These are phyloP conservation scores for Beroe forskalii DNA, from an alignment of 37 sponge, comb jelly and placozoan genomes.

Conservation along the genomic window DNA sequence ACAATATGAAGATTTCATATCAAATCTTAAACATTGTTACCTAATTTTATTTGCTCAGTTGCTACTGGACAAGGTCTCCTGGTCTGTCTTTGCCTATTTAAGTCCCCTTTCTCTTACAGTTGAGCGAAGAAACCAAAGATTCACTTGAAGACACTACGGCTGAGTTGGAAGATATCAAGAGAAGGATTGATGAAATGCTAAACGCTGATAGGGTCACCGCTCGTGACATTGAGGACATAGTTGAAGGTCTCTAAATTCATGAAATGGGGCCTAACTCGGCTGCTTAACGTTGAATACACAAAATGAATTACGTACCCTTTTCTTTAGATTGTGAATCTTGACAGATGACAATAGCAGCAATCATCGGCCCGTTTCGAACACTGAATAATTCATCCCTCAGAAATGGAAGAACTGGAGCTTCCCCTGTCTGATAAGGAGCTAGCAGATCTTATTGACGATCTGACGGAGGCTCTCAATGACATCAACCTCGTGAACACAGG, in stretches of 20 bases:
- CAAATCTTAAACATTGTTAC: no score
- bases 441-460: constrained; percentile 34
- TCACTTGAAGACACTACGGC: neutral
- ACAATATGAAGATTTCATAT: no score
- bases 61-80: no score
- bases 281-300: no score
- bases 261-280: neutral
- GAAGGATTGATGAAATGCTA: neutral
- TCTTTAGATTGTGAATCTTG: no score
- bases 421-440: constrained; percentile 9
- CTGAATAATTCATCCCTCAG: no score
- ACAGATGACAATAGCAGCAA: no score
- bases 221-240: constrained; percentile 47
- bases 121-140: constrained; percentile 1
- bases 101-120: no score
- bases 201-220: neutral
- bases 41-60: no score
- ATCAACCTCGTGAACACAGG: constrained; percentile 39
- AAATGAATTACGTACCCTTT: no score
- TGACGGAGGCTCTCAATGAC: constrained; percentile 36
- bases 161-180: neutral
- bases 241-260: constrained; percentile 19
- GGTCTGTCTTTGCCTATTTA: no score
- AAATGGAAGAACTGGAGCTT: neutral
- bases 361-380: no score